Evolutionary conservation across 2,888 invertebrate genomes (phyloP), one percentile per base, ranked within the genome.

Genomic region (Orchestes rusci): DNA sequence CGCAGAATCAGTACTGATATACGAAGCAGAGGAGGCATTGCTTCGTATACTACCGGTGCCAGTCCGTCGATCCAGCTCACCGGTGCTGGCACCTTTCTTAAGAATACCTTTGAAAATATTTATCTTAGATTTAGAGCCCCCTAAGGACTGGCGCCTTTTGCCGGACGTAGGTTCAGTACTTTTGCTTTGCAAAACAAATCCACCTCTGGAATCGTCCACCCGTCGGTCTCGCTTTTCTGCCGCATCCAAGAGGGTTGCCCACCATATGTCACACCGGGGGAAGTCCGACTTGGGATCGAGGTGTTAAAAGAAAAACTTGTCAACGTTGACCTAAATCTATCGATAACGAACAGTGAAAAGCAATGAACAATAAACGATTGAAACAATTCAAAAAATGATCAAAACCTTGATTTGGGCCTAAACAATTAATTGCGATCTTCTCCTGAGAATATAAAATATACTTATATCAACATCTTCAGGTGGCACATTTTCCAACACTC

Each of bases 131-230:
- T 76, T 76, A 36, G 77, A 73, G 8, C 39, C 39, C 17, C 50
- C 50, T 27, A 51, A 45, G 45, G 86, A 79, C 40, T 87, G 90
- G 58, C 95, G 79, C 60, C 93, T 80, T 56, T 94, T 76, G 55
- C 92, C 72, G 17, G 80, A 80, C 10, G 90, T 82, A 3, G 91
- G 89, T 65, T 93, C 88, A 64, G 94, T 92, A 54, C 92, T 92
- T 62, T 85, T 82, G 59, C 92, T 89, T 67, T 90, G 92, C 56
- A 99, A 80, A 42, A 99, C 99, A 73, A 99, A 99, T 36, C 99
- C 97, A 19, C 96, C 96, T 38, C 96, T 78, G 41, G 89, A 85
- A 70, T 95, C 95, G 71, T 96, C 95, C 62, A 93, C 82, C 57
- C 89, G 79, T 55, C 83, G 79, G 67, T 88, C 87, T 53, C 88